Percentiles rank a stretch among this genome's conserved stretches.
phyloP scores from a whole-genome alignment of 2,888 invertebrate genomes.

The Matsumyia berberina region DNA sequence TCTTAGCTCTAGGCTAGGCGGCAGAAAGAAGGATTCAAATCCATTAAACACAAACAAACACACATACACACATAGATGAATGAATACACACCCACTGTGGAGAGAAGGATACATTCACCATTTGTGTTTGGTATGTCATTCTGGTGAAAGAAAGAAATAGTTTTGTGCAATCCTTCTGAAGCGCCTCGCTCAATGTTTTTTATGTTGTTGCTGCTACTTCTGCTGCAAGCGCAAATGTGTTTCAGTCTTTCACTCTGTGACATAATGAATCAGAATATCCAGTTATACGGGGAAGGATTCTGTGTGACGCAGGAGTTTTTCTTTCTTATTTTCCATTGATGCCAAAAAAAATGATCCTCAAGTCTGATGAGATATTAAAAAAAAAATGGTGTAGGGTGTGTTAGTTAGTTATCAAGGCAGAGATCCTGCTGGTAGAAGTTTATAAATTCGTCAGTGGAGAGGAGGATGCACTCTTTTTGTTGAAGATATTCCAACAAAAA shows the following conservation, averaged over 20 bases:
- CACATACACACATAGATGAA: slow-evolving; percentile 14
- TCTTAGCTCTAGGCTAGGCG: slow-evolving; percentile 53
- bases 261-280: slow-evolving; percentile 49
- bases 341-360: slow-evolving; percentile 55
- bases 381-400: slow-evolving; percentile 4
- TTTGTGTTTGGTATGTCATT: slow-evolving; percentile 62
- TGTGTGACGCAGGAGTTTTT: not conserved
- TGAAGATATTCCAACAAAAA: no score
- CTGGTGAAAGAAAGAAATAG: slow-evolving; percentile 46
- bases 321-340: slow-evolving; percentile 19
- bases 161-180: slow-evolving; percentile 30
- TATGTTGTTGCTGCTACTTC: slow-evolving; percentile 23
- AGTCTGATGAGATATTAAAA: slow-evolving; percentile 50
- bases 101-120: slow-evolving; percentile 19
- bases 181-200: slow-evolving; percentile 41
- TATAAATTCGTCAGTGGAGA: no score
- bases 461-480: no score
- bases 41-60: slow-evolving; percentile 38
- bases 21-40: slow-evolving; percentile 51
- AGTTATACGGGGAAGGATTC: slow-evolving; percentile 3
- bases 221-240: slow-evolving; percentile 19
- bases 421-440: not conserved
- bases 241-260: slow-evolving; percentile 17
- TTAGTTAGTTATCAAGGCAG: not conserved
- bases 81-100: slow-evolving; percentile 1